phyloP scores from a whole-genome alignment of 2,797 vertebrate genomes.

The Pangasius macronema region DNA sequence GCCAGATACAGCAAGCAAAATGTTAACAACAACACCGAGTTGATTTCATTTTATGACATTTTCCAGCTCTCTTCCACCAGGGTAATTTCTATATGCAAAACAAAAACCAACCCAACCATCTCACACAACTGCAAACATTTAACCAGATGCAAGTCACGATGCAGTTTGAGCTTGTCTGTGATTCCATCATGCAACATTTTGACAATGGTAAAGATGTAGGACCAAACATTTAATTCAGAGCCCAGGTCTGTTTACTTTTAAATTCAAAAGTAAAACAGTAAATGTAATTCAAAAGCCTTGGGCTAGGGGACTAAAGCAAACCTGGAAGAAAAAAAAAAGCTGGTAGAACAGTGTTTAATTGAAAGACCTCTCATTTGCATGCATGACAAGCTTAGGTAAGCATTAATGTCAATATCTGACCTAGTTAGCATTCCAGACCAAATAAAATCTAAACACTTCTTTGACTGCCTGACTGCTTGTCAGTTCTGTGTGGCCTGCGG shows the following conservation, averaged over 20 bases:
- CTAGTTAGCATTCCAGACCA: conserved; percentile 42
- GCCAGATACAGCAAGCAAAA: conserved; percentile 13
- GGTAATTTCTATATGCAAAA: conserved; percentile 63
- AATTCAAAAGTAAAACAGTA: conserved; percentile 18
- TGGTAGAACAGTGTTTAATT: conserved; percentile 8
- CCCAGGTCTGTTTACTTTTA: conserved; percentile 19
- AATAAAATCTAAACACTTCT: conserved; percentile 36
- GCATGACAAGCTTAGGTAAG: conserved; percentile 36
- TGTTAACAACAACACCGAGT: conserved; percentile 28
- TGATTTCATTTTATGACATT: conserved; percentile 37
- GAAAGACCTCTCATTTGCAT: conserved; percentile 37
- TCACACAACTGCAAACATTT: conserved; percentile 44
- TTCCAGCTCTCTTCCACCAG: conserved; percentile 55
- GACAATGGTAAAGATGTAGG: conserved; percentile 51
- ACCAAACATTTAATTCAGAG: conserved; percentile 15
- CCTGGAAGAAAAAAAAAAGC: background rate
- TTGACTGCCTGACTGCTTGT: conserved; percentile 8
- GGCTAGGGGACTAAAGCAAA: background rate
- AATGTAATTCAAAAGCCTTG: background rate
- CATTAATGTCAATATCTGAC: conserved; percentile 37
- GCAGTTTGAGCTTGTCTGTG: conserved; percentile 52
- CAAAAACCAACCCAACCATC: conserved; percentile 60
- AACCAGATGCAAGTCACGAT: conserved; percentile 21
- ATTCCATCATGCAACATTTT: conserved; percentile 55
- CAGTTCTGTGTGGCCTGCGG: conserved; percentile 24